Evolutionary conservation across 1,140 invertebrate species (phyloP).

Genomic region (Galleria mellonella): DNA sequence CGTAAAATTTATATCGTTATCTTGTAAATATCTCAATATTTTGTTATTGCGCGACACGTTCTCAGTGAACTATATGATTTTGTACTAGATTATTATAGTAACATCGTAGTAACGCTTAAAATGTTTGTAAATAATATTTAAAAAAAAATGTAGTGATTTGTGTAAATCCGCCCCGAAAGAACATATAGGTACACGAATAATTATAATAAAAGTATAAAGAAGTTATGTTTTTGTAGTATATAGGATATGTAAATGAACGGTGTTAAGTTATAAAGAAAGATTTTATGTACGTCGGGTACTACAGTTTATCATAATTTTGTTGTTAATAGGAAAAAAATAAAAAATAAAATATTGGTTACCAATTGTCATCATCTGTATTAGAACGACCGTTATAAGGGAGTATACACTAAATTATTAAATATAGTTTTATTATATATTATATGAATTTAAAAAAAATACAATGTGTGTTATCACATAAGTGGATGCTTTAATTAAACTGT

Average conservation of each 20-base stretch:
- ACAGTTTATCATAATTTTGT: background rate
- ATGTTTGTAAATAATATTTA: slow-evolving; percentile 53
- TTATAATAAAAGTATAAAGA: slow-evolving; percentile 7
- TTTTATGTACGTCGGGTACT: slow-evolving; percentile 3
- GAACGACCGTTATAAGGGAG: no score
- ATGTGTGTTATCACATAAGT: slow-evolving; percentile 53
- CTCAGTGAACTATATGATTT: background rate
- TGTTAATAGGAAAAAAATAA: background rate
- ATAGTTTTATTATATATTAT: slow-evolving; percentile 28
- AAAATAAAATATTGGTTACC: no score
- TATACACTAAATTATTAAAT: slow-evolving; percentile 6
- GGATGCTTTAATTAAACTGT: slow-evolving; percentile 66
- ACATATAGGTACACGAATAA: slow-evolving; percentile 9
- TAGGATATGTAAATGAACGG: background rate
- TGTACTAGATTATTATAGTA: slow-evolving; percentile 15
- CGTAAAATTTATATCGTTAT: no score
- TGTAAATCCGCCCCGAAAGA: slow-evolving; percentile 53
- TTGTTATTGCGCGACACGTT: background rate
- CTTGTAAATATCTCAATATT: no score
- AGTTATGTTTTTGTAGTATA: slow-evolving; percentile 9
- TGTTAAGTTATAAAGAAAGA: slow-evolving; percentile 4
- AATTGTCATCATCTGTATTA: background rate
- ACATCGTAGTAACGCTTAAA: slow-evolving; percentile 35
- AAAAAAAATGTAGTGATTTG: slow-evolving; percentile 45
- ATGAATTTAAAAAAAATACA: slow-evolving; percentile 23